These are phyloP conservation scores for Tetramorium alpestre DNA, from an alignment of 1,140 invertebrate genomes.

Conservation along the genomic window DNA sequence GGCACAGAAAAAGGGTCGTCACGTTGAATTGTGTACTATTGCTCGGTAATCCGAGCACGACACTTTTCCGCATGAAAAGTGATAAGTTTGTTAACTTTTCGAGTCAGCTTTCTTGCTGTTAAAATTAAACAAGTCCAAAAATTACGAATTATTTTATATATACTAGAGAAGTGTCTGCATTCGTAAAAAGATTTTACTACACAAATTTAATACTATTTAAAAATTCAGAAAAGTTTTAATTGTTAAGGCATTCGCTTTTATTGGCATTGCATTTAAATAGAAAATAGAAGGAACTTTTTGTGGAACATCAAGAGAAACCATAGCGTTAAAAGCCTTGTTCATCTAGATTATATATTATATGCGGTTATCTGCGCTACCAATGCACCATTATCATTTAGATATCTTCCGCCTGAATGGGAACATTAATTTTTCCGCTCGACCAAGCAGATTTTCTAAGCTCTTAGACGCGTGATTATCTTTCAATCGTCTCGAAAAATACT, in stretches of 20 bases:
- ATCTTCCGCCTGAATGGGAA: background rate
- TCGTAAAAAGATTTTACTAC: background rate
- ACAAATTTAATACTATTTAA: background rate
- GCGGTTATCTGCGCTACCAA: background rate
- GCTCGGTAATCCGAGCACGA: background rate
- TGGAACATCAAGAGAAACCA: background rate
- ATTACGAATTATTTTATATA: background rate
- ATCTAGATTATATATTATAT: background rate
- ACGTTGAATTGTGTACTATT: background rate
- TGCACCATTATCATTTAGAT: background rate
- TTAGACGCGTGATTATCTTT: background rate
- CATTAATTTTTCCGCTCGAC: conserved; percentile 24
- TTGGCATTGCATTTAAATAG: background rate
- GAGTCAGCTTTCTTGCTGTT: background rate
- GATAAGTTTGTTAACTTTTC: background rate
- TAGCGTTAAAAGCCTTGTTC: background rate
- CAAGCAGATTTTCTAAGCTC: conserved; percentile 7
- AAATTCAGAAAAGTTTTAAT: background rate
- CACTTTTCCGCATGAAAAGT: background rate
- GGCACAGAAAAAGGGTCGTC: conserved; percentile 11
- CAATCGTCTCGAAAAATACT: background rate
- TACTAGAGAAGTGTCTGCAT: background rate
- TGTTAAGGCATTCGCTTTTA: background rate
- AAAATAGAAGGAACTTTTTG: background rate
- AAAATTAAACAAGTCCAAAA: no score